A percentile compares a stretch with the other conserved stretches of the same genome.
phyloP scores from a whole-genome alignment of 2,888 invertebrate species.

The Tinea trinotella region DNA sequence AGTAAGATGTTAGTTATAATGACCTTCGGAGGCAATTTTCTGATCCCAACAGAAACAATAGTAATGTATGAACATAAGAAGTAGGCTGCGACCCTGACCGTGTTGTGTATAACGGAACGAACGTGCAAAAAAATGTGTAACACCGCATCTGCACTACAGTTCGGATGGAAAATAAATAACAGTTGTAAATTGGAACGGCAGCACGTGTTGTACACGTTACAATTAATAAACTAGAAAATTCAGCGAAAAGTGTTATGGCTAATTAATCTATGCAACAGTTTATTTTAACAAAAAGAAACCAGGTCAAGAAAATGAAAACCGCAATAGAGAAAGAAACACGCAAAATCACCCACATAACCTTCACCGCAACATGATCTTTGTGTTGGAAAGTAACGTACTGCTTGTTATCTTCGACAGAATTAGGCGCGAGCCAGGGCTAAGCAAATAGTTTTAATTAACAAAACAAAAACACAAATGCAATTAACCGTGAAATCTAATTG shows the following conservation, averaged over 20 bases:
- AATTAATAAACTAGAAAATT: background rate
- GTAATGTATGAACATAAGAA: slow-evolving; percentile 16
- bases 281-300: slow-evolving; percentile 50
- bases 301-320: slow-evolving; percentile 63
- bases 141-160: background rate
- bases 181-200: background rate
- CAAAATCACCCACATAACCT: slow-evolving; percentile 33
- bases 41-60: slow-evolving; percentile 19
- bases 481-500: background rate
- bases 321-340: slow-evolving; percentile 37
- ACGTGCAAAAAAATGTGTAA: slow-evolving; percentile 8
- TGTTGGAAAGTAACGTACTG: slow-evolving; percentile 26
- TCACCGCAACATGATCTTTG: slow-evolving; percentile 29
- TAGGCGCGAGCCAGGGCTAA: slow-evolving; percentile 31
- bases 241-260: background rate
- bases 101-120: slow-evolving; percentile 22
- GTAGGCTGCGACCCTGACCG: slow-evolving; percentile 20
- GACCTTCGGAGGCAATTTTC: slow-evolving; percentile 1
- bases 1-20: slow-evolving; percentile 11
- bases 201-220: background rate
- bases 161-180: slow-evolving; percentile 9
- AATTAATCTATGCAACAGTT: slow-evolving; percentile 29
- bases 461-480: background rate
- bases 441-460: slow-evolving; percentile 7
- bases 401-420: slow-evolving; percentile 43